Conservation (phyloP, 2,113 vertebrate species). For the Delphinapterus leucas region DNA sequence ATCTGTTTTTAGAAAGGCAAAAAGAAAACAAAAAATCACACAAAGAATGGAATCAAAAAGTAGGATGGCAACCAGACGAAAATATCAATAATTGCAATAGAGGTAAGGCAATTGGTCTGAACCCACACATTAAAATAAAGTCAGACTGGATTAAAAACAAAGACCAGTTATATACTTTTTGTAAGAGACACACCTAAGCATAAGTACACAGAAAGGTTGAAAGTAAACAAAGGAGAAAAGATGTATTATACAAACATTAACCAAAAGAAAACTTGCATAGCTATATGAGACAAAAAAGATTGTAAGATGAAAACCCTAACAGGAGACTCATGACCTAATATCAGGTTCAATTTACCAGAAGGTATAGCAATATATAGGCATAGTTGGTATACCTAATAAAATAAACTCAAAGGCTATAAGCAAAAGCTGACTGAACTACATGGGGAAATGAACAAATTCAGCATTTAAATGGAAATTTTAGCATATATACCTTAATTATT, state of each 20-base stretch:
- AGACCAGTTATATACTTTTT: not conserved
- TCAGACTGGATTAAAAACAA: not conserved
- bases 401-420: not conserved
- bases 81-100: not conserved
- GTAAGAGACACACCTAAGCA: not conserved
- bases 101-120: not conserved
- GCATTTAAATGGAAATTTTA: slow-evolving; percentile 9
- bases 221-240: slow-evolving; percentile 15
- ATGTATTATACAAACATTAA: not conserved
- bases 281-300: not conserved
- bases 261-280: not conserved
- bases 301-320: not conserved
- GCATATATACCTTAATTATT: not conserved
- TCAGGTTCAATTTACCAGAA: not conserved
- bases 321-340: not conserved
- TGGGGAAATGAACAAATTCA: not conserved
- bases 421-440: not conserved
- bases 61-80: not conserved
- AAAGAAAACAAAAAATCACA: not conserved
- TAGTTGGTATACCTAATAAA: not conserved
- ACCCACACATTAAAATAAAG: not conserved
- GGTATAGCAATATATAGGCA: not conserved
- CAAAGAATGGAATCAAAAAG: not conserved
- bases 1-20: not conserved
- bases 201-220: not conserved